Evolutionary conservation across 2,888 invertebrate genomes (phyloP).

Genomic region (Mesorhabditis belari): DNA sequence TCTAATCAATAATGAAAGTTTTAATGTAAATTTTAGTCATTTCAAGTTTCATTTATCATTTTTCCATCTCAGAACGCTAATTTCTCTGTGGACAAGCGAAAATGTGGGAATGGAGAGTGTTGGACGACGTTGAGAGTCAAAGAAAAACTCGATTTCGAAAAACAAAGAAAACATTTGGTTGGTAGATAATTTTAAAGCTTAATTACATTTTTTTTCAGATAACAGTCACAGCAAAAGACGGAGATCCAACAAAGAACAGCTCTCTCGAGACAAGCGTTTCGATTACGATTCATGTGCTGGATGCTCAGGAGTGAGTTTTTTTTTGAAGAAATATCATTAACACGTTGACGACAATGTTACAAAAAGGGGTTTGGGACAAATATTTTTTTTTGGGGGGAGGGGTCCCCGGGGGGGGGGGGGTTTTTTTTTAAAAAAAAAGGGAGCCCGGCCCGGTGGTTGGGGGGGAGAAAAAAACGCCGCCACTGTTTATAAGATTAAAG

Average conservation of each 20-base stretch:
- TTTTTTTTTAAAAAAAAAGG: no score
- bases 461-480: no score
- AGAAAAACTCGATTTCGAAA: slow-evolving; percentile 20
- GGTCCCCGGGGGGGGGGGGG: no score
- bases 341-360: no score
- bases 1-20: no score
- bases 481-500: background rate
- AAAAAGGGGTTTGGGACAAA: no score
- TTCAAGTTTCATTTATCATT: background rate
- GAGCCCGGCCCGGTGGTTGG: no score
- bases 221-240: slow-evolving; percentile 25
- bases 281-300: slow-evolving; percentile 20
- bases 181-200: slow-evolving; percentile 2
- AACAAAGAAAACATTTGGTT: slow-evolving; percentile 6
- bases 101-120: slow-evolving; percentile 20
- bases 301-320: slow-evolving; percentile 22
- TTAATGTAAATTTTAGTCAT: background rate
- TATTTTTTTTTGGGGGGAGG: no score
- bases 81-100: slow-evolving; percentile 20
- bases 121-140: slow-evolving; percentile 18
- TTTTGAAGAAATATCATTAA: no score
- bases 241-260: slow-evolving; percentile 21
- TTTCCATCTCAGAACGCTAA: slow-evolving; percentile 3
- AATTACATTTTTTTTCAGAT: slow-evolving; percentile 7
- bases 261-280: slow-evolving; percentile 16